These are phyloP conservation scores for Lycocerus yunnanus DNA, from an alignment of 2,888 invertebrate species.

Conservation along the genomic window DNA sequence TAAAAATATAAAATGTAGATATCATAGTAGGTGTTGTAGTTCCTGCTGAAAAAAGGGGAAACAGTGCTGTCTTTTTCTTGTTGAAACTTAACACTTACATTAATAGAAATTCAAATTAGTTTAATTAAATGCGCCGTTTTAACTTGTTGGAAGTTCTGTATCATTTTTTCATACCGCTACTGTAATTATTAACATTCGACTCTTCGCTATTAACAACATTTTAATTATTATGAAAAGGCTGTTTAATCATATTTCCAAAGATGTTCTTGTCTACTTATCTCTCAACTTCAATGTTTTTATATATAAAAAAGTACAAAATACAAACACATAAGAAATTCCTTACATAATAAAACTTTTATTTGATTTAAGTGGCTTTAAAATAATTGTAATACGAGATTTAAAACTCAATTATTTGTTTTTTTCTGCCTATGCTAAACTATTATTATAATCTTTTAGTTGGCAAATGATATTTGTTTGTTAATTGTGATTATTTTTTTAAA, in stretches of 20 bases:
- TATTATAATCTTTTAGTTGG: background rate
- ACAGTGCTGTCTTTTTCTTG: background rate
- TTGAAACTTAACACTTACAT: background rate
- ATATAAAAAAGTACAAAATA: background rate
- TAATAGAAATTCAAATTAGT: slow-evolving; percentile 1
- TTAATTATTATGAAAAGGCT: background rate
- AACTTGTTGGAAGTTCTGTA: background rate
- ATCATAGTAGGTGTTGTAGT: background rate
- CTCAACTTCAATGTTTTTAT: background rate
- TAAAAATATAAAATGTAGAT: slow-evolving; percentile 4
- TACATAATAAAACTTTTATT: background rate
- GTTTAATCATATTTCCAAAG: background rate
- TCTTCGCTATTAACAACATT: background rate
- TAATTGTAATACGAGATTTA: background rate
- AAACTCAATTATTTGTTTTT: background rate
- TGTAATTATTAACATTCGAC: background rate
- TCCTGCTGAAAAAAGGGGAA: background rate
- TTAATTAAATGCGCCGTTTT: background rate
- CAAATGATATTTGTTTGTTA: background rate
- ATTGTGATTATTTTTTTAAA: background rate
- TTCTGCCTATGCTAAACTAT: background rate
- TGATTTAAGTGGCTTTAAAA: background rate
- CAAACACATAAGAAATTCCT: background rate
- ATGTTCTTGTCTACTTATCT: background rate
- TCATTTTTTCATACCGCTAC: background rate